Conservation (phyloP, 2,113 vertebrate genomes). For the Cepphus grylle region DNA sequence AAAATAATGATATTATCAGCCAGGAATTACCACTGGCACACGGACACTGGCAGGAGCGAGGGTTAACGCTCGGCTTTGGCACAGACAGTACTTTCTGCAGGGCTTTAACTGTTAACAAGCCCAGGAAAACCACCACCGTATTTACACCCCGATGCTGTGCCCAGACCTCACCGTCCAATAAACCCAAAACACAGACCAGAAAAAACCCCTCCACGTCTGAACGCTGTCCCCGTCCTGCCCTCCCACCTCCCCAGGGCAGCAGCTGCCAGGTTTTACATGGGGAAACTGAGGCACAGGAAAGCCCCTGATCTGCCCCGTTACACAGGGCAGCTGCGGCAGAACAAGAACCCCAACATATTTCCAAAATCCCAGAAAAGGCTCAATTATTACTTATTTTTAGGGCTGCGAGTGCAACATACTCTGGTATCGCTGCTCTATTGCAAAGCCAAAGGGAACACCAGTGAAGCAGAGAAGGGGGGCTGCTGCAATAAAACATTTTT, state of each 20-base stretch:
- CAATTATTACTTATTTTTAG: neutral
- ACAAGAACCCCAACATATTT: neutral
- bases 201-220: rapidly evolving
- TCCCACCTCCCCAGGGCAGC: neutral
- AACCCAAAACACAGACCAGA: neutral
- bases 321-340: neutral
- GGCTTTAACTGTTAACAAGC: neutral
- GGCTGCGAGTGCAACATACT: rapidly evolving
- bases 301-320: neutral
- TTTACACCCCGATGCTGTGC: neutral
- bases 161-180: neutral
- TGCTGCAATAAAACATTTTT: neutral
- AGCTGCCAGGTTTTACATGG: neutral
- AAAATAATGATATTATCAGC: neutral
- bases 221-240: rapidly evolving
- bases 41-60: rapidly evolving
- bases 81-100: neutral
- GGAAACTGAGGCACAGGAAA: neutral
- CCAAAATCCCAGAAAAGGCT: neutral
- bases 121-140: rapidly evolving
- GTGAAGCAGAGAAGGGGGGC: neutral
- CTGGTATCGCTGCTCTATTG: neutral
- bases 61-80: rapidly evolving
- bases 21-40: neutral
- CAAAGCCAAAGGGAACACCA: neutral